A percentile compares a stretch with the other conserved stretches of the same genome.
Evolutionary conservation across 1,140 invertebrate species (phyloP).

Genomic region (Dendroctonus ponderosae): DNA sequence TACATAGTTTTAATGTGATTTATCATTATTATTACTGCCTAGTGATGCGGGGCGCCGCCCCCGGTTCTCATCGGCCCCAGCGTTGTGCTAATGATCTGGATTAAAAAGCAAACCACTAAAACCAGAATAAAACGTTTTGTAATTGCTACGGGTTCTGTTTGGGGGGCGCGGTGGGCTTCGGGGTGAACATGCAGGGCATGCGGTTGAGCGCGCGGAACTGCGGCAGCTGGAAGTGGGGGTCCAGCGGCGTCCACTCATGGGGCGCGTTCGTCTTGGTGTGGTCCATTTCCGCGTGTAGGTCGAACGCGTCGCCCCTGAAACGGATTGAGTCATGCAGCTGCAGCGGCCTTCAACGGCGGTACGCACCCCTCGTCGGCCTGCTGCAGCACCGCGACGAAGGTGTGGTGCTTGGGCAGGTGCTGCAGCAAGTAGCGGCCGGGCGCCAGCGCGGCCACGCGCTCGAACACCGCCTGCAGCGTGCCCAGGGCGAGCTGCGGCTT

Average conservation of each 20-base stretch:
- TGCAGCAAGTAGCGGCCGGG: constrained; percentile 52
- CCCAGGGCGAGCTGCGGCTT: constrained; percentile 45
- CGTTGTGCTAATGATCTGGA: constrained; percentile 74
- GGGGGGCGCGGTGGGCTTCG: not conserved
- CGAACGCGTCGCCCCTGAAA: constrained; percentile 28
- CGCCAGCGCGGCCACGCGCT: constrained; percentile 41
- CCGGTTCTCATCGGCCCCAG: constrained; percentile 4
- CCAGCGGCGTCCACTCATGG: constrained; percentile 46
- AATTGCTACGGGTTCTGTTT: constrained; percentile 13
- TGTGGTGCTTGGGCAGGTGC: constrained; percentile 49
- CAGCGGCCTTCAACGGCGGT: no score
- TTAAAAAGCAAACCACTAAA: constrained; percentile 34
- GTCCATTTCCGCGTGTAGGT: constrained; percentile 42
- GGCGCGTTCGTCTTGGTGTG: constrained; percentile 9
- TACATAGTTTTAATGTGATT: constrained; percentile 26
- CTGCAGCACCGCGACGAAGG: constrained; percentile 50
- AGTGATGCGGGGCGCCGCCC: no score
- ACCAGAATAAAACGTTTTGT: constrained; percentile 11
- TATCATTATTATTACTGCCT: constrained; percentile 36
- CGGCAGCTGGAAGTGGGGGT: constrained; percentile 46
- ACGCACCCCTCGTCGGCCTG: constrained; percentile 33
- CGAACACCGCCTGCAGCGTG: constrained; percentile 51
- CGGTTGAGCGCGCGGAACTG: constrained; percentile 35
- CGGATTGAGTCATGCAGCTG: no score
- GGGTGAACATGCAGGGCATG: constrained; percentile 48